phyloP scores from a whole-genome alignment of 2,113 vertebrate species.

The Crotalus viridis region DNA sequence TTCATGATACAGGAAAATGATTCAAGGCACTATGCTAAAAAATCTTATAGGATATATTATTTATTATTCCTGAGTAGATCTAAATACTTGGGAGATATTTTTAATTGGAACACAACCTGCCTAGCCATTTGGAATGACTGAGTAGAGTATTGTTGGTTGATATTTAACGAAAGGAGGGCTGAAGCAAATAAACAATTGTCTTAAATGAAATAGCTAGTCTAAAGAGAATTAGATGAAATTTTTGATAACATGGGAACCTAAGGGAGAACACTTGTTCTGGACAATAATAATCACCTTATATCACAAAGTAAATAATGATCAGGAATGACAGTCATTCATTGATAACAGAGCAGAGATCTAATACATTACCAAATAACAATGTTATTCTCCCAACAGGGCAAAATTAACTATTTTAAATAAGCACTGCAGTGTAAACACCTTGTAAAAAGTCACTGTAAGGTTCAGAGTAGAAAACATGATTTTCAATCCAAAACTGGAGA shows the following conservation, averaged over 20 bases:
- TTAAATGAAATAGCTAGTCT: constrained; percentile 34
- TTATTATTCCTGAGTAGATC: background rate
- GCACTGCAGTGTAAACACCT: background rate
- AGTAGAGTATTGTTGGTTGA: constrained; percentile 6
- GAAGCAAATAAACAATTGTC: constrained; percentile 1
- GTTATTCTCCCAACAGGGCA: background rate
- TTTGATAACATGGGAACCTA: background rate
- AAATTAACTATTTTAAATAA: background rate
- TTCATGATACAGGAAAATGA: background rate
- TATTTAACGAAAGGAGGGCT: background rate
- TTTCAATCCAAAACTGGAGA: background rate
- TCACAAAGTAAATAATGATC: background rate
- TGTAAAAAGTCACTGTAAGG: background rate
- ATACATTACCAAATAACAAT: background rate
- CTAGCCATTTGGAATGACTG: constrained; percentile 13
- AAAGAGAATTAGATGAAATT: constrained; percentile 33
- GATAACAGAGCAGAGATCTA: background rate
- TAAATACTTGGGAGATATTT: background rate
- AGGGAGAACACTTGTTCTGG: constrained; percentile 9
- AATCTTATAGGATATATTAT: background rate
- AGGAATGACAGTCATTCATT: background rate
- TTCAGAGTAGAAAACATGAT: background rate
- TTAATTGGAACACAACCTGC: background rate
- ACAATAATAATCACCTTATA: background rate
- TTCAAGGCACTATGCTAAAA: background rate